Evolutionary conservation across 2,113 vertebrate species (phyloP), one percentile per base, ranked within the genome.

Genomic region (Corvus cornix): DNA sequence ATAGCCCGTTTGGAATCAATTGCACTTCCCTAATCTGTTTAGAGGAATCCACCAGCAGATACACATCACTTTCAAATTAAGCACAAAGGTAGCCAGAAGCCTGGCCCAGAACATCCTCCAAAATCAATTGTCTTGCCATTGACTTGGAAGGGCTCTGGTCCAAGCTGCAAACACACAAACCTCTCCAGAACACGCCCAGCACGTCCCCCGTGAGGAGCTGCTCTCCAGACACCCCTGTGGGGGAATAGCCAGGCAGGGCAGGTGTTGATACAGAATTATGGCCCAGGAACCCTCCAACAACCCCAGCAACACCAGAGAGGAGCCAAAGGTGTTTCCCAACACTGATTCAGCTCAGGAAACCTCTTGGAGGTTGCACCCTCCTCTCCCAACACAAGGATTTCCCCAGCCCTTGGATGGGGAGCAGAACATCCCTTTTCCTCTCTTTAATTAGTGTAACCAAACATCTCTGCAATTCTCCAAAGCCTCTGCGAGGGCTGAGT

Each of bases 1-100:
- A 8, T 5, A 84, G 91, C 66, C 58, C 24, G 70, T 20, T 55
- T 66, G 79, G 51, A 86, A 95, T 93, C 92, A 95, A 93, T 81
- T 76, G 86, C 48, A 30, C 87, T 64, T 76, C 58, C 85, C 84
- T 85, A 91, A 96, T 85, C 67, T 76, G 56, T 84, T 95, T 70
- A 93, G 73, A 90, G 84, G 55, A 68, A 44, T 39, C 56, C 89
- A 59, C 43, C 81, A 92, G 72, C 48, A 94, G 59, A 80, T n/a
- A 83, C 63, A 44, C 79, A 79, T 87, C 81, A 52, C 82, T 79
- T 76, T 20, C 73, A 82, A 75, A 95, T 72, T 19, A 78, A 87
- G 74, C 87, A 75, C 87, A 64, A 21, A 72, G 41, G 84, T 44
- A 84, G 90, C 87, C 84, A 93, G 69, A 7, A 94, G 84, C 87